A percentile compares a stretch with the other conserved stretches of the same genome.
phyloP scores from a whole-genome alignment of 2,113 vertebrate species.

The Megaleporinus macrocephalus region DNA sequence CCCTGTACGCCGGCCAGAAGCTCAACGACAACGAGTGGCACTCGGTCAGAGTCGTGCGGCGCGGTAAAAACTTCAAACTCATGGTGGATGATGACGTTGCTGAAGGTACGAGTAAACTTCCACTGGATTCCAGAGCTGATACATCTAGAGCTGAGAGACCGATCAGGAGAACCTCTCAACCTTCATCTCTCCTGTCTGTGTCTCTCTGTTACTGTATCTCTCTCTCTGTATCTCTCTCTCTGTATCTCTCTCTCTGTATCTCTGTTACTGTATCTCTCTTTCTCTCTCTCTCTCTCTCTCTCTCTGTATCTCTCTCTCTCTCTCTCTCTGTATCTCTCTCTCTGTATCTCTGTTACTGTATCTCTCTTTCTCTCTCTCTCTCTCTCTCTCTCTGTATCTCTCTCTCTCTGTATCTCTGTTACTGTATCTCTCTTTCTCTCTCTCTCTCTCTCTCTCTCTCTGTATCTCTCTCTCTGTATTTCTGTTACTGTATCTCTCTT shows the following conservation, averaged over 20 bases:
- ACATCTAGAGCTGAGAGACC: background rate
- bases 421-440: too few species aligned
- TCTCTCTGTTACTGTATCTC: background rate
- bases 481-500: too few species aligned
- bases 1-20: conserved; percentile 95
- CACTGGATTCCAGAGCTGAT: background rate
- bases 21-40: conserved; percentile 99
- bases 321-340: background rate
- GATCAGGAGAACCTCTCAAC: background rate
- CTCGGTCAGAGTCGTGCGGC: conserved; percentile 90
- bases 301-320: background rate
- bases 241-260: background rate
- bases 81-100: conserved; percentile 94
- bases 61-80: conserved; percentile 92
- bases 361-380: background rate
- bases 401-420: background rate
- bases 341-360: too few species aligned
- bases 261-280: too few species aligned
- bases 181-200: background rate
- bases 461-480: background rate
- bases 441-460: background rate
- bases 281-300: background rate
- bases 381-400: background rate
- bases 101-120: conserved; percentile 80
- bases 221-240: background rate